These are phyloP conservation scores for Mungos mungo DNA, from an alignment of 2,113 vertebrate species.

Conservation along the genomic window DNA sequence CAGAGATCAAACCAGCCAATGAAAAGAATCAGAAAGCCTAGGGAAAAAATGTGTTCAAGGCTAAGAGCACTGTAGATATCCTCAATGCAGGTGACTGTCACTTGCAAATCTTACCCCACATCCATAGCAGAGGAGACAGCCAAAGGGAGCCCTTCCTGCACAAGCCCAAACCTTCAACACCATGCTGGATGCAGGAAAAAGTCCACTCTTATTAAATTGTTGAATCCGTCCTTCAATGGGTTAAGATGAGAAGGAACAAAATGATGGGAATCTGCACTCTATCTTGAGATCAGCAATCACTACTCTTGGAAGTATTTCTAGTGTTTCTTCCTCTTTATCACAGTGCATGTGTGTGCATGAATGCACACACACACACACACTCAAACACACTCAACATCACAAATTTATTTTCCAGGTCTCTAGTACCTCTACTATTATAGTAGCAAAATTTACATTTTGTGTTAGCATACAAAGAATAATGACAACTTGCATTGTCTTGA, in stretches of 20 bases:
- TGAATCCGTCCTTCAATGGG: not conserved
- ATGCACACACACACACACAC: not conserved
- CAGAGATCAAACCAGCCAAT: not conserved
- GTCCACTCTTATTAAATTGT: not conserved
- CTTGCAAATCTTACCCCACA: not conserved
- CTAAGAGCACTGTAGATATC: not conserved
- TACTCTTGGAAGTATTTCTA: not conserved
- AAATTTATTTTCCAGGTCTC: not conserved
- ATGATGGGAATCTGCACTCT: not conserved
- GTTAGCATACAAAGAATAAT: not conserved
- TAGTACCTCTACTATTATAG: not conserved
- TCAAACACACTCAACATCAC: slow-evolving; percentile 15
- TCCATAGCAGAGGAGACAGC: not conserved
- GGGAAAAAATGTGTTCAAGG: not conserved
- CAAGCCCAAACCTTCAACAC: not conserved
- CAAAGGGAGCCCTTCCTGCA: not conserved
- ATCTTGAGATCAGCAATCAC: not conserved
- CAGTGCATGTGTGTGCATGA: not conserved
- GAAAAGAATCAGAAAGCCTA: not conserved
- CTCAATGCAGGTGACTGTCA: not conserved
- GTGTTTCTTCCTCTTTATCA: not conserved
- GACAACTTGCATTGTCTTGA: not conserved
- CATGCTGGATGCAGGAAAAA: not conserved
- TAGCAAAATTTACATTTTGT: not conserved
- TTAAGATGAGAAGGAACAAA: not conserved